Percentiles rank a stretch among this genome's conserved stretches.
These are phyloP conservation scores for Thalassophryne amazonica DNA, from an alignment of 2,797 vertebrate species.

Conservation along the genomic window DNA sequence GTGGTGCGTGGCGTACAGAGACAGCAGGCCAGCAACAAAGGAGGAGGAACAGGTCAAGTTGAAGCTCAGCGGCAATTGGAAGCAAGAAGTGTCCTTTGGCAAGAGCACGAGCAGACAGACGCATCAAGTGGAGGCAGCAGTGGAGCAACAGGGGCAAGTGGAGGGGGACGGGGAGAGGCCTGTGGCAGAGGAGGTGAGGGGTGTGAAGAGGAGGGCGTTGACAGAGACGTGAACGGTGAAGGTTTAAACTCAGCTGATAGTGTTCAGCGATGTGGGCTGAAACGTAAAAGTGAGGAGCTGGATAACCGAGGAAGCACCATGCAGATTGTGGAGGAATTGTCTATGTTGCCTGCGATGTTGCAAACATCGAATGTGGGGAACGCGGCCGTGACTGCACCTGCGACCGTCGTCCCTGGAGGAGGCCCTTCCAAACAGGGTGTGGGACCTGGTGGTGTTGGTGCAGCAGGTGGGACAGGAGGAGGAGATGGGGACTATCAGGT, in stretches of 20 bases:
- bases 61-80: constrained; percentile 51
- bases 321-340: constrained; percentile 98
- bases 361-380: constrained; percentile 90
- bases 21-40: constrained; percentile 61
- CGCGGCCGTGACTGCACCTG: constrained; percentile 81
- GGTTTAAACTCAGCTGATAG: constrained; percentile 83
- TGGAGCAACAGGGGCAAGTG: constrained; percentile 73
- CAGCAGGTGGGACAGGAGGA: constrained; percentile 72
- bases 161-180: constrained; percentile 71
- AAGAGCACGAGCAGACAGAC: constrained; percentile 73
- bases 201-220: constrained; percentile 49
- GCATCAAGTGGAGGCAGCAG: constrained; percentile 74
- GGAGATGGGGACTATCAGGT: constrained; percentile 97
- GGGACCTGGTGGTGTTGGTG: constrained; percentile 75
- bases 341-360: constrained; percentile 97
- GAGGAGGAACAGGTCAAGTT: constrained; percentile 25
- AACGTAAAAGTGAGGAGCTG: constrained; percentile 98
- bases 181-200: constrained; percentile 60
- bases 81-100: constrained; percentile 56
- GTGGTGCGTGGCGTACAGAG: constrained; percentile 89
- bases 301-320: constrained; percentile 88
- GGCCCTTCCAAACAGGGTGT: constrained; percentile 84
- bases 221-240: constrained; percentile 73
- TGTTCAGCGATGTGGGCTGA: constrained; percentile 95
- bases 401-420: constrained; percentile 79